Base-by-base conservation (phyloP, 2,113 vertebrate species). In the Ctenomys sociabilis region DNA sequence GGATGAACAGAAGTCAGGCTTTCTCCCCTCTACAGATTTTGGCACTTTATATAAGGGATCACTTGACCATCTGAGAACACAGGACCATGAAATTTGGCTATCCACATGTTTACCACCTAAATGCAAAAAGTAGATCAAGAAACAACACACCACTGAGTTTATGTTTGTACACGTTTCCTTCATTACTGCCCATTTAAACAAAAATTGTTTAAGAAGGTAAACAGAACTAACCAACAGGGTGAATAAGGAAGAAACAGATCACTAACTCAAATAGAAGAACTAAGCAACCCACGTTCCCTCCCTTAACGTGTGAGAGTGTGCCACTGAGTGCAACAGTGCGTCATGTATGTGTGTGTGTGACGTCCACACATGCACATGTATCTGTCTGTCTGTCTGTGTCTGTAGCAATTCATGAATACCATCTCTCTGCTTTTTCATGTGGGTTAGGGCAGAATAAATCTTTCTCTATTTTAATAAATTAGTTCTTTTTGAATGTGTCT, bases 391-490 rank as follows among this genome's bases (percentile, higher is more conserved):
- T 57, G 54, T 57, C 54, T 57, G 59, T 17, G 54, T 45, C 4
- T 64, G 21, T 24, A 8, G 5, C 43, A 66, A 32, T 13, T 17
- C 37, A 40, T 14, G 26, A 91, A 86, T 59, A 13, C 3, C 4
- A 40, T 91, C 80, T 75, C 21, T 91, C 13, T 37, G 1, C 64
- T 37, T 73, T 80, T 93, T 82, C 64, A 85, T 52, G 66, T 80
- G 30, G 9, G 43, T 88, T 49, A 32, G 3, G 12, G 3, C 35
- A 26, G 40, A 57, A 93, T 24, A 73, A 88, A 68, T 37, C 6
- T 32, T 85, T n/a, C 14, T 81, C 32, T 81, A n/a, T 43, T 84
- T 90, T 49, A n/a, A 72, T 68, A 81, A 92, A 88, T 88, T 88
- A 88, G 12, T 17, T 96, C 72, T 77, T 81, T 94, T 43, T 66